Evolutionary conservation across 1,140 invertebrate genomes (phyloP).

Genomic region (Drosophila ohnishii): DNA sequence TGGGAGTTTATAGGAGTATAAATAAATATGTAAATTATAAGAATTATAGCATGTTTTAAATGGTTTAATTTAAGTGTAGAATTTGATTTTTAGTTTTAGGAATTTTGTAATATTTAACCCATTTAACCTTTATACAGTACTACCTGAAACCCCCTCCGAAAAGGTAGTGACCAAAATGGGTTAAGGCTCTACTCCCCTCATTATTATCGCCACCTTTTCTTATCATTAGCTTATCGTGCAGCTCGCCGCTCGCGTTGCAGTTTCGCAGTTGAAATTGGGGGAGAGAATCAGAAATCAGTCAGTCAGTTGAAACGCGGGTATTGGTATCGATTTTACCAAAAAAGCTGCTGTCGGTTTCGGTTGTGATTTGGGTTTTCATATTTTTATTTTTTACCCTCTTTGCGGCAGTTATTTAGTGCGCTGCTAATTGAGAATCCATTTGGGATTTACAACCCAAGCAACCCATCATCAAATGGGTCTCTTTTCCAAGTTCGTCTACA

Average conservation of each 20-base stretch:
- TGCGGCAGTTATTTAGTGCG: slow-evolving; percentile 32
- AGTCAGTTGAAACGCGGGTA: slow-evolving; percentile 25
- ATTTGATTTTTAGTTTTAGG: too few relatives aligned
- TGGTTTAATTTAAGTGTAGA: background rate
- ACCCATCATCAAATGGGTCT: slow-evolving; percentile 63
- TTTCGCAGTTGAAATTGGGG: slow-evolving; percentile 7
- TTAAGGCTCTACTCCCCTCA: background rate
- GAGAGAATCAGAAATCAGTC: slow-evolving; percentile 22
- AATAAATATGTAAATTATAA: background rate
- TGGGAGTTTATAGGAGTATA: background rate
- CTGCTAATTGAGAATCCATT: slow-evolving; percentile 68
- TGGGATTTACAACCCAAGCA: slow-evolving; percentile 32
- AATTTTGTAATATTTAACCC: too few relatives aligned
- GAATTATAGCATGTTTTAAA: background rate
- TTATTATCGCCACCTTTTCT: slow-evolving; percentile 15
- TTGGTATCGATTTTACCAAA: slow-evolving; percentile 10
- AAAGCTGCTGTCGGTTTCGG: background rate
- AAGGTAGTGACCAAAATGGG: slow-evolving; percentile 5
- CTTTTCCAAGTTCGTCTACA: slow-evolving; percentile 72
- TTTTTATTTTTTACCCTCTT: background rate
- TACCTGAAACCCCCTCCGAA: background rate
- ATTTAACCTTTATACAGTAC: background rate
- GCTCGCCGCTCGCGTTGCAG: slow-evolving; percentile 20
- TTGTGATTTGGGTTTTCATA: slow-evolving; percentile 3
- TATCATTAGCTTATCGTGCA: slow-evolving; percentile 40